A percentile compares a stretch with the other conserved stretches of the same genome.
phyloP scores from a whole-genome alignment of 2,113 vertebrate genomes.

The Phrynosoma blainvillii region DNA sequence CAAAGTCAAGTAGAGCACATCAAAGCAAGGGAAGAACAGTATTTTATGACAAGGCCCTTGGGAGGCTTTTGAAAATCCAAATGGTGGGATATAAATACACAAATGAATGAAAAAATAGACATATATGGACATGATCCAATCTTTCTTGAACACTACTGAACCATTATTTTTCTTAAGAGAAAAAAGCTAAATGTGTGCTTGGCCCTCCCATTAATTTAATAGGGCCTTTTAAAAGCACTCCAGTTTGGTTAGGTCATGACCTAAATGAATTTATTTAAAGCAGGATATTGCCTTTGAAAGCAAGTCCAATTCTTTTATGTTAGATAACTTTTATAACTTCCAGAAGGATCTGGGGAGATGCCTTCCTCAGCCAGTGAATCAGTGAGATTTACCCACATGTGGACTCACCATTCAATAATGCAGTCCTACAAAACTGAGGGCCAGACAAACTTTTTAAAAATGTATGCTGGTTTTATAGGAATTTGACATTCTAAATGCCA shows the following conservation, averaged over 20 bases:
- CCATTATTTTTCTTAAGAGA: neutral
- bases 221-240: neutral
- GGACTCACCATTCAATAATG: conserved; percentile 5
- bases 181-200: neutral
- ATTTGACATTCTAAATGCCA: too few relatives aligned
- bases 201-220: neutral
- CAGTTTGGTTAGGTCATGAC: neutral
- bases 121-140: neutral
- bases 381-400: conserved; percentile 44
- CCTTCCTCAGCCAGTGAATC: conserved; percentile 11
- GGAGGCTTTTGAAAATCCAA: neutral
- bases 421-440: too few relatives aligned
- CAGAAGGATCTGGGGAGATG: conserved; percentile 31
- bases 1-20: neutral
- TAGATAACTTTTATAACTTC: conserved; percentile 41
- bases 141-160: neutral
- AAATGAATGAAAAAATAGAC: neutral
- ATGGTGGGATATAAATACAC: neutral
- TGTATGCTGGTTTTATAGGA: too few relatives aligned
- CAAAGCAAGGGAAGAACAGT: neutral
- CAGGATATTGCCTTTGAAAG: conserved; percentile 40
- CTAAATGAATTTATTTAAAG: conserved; percentile 15
- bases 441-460: too few relatives aligned
- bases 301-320: conserved; percentile 37
- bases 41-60: neutral